Percentiles rank a stretch among this genome's conserved stretches.
Evolutionary conservation across 1,140 invertebrate species (phyloP).

Genomic region (Ostrea edulis): DNA sequence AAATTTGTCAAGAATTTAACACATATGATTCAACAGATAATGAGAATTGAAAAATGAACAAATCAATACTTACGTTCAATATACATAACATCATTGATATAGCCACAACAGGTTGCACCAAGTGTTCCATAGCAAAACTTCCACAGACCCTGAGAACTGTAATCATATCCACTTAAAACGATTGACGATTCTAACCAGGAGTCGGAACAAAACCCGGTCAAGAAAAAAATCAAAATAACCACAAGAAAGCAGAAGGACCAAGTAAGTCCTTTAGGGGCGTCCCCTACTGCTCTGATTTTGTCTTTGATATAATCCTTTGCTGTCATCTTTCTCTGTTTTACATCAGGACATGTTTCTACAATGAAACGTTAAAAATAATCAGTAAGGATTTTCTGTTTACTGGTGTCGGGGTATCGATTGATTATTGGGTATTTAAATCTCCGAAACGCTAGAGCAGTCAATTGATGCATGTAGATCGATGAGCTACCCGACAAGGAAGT

Average conservation of each 20-base stretch:
- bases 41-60: no score
- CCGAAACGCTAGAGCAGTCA: slow-evolving; percentile 12
- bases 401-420: background rate
- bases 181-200: slow-evolving; percentile 8
- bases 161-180: background rate
- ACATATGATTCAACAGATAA: no score
- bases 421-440: slow-evolving; percentile 3
- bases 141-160: background rate
- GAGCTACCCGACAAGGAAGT: background rate
- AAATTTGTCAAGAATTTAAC: no score
- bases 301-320: background rate
- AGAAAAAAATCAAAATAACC: background rate
- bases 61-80: background rate
- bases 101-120: background rate
- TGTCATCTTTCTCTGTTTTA: background rate
- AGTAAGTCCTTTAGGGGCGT: background rate
- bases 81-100: slow-evolving; percentile 9
- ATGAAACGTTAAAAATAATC: background rate
- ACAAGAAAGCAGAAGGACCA: slow-evolving; percentile 1
- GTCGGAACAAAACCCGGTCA: slow-evolving; percentile 7
- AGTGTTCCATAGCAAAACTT: background rate
- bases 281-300: background rate
- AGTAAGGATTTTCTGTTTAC: background rate
- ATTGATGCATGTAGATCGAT: background rate
- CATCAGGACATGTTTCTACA: background rate